phyloP scores from a whole-genome alignment of 2,888 invertebrate species.

The Ommatoiulus sabulosus region DNA sequence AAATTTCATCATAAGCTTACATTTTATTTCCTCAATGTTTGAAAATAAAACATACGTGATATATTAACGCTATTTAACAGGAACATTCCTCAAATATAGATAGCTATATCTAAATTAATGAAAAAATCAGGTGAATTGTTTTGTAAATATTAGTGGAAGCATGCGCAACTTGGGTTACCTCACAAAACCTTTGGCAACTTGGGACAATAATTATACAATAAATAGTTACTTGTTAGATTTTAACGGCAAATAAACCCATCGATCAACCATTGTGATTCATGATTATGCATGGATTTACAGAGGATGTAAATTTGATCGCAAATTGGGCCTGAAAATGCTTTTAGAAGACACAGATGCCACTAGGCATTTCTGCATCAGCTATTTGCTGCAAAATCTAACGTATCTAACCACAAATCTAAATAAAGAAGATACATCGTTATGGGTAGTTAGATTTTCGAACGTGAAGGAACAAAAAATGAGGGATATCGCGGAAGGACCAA shows the following conservation, averaged over 20 bases:
- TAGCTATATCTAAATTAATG: background rate
- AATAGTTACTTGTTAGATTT: background rate
- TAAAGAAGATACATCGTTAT: background rate
- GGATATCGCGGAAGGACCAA: constrained; percentile 20
- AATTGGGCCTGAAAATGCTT: background rate
- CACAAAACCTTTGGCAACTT: background rate
- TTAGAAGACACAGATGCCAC: background rate
- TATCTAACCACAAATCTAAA: background rate
- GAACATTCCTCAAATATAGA: too few relatives aligned
- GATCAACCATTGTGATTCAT: background rate
- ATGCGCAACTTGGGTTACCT: background rate
- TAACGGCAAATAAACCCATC: background rate
- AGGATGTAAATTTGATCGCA: constrained; percentile 15
- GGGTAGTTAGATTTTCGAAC: background rate
- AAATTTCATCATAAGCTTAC: too few relatives aligned
- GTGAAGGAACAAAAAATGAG: constrained; percentile 8
- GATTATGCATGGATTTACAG: background rate
- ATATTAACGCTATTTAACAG: too few relatives aligned
- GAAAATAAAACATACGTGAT: too few relatives aligned
- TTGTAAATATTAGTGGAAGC: background rate
- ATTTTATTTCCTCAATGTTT: too few relatives aligned
- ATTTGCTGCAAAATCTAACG: background rate
- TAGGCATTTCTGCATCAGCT: too few relatives aligned
- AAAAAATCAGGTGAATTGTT: background rate
- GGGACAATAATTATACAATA: background rate